Conservation (phyloP, 2,888 invertebrate genomes). For the Trypoxylon attenuatum region DNA sequence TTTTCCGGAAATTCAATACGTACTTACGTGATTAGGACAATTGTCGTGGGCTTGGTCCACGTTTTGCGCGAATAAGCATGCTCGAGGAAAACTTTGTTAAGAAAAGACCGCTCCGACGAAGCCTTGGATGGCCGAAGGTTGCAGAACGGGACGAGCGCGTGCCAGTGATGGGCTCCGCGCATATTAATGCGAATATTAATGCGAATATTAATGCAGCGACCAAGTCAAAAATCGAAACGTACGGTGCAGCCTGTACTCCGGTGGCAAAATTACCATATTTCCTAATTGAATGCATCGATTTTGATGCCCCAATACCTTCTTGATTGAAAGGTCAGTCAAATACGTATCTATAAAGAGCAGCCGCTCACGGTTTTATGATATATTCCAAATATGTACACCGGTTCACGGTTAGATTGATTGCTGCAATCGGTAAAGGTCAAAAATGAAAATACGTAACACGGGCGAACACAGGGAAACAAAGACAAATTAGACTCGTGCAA, state of each 20-base stretch:
- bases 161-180: neutral
- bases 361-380: too few species aligned
- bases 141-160: slow-evolving; percentile 10
- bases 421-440: neutral
- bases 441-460: slow-evolving; percentile 9
- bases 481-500: neutral
- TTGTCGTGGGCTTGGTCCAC: too few species aligned
- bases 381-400: too few species aligned
- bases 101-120: neutral
- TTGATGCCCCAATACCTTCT: neutral
- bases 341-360: too few species aligned
- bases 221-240: too few species aligned
- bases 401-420: too few species aligned
- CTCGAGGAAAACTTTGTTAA: slow-evolving; percentile 2
- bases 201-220: too few species aligned
- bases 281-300: slow-evolving; percentile 31
- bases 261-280: too few species aligned
- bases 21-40: too few species aligned
- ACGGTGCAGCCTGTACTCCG: too few species aligned
- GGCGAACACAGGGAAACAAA: neutral
- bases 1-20: neutral
- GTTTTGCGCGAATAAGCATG: neutral
- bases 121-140: slow-evolving; percentile 5
- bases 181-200: too few species aligned
- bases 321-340: neutral